Evolutionary conservation across 2,113 vertebrate genomes (phyloP).

Genomic region (Eulemur macaco): DNA sequence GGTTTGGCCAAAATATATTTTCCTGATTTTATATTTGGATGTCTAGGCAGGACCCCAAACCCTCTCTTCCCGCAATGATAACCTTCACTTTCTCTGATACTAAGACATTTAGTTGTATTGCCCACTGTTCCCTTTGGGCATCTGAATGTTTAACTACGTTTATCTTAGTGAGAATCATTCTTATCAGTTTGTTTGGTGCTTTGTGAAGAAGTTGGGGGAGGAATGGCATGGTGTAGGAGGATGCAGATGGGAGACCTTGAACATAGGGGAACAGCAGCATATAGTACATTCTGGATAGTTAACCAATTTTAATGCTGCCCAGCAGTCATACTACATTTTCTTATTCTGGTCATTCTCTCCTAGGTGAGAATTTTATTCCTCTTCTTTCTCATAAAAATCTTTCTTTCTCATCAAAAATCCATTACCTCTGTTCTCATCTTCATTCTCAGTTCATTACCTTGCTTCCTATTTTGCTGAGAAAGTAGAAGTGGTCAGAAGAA

Average conservation of each 20-base stretch:
- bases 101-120: neutral
- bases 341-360: neutral
- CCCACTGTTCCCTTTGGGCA: neutral
- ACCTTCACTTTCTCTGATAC: neutral
- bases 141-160: neutral
- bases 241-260: neutral
- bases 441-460: neutral
- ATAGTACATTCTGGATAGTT: neutral
- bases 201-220: neutral
- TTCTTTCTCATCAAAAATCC: neutral
- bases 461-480: neutral
- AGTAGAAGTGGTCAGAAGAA: neutral
- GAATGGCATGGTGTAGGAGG: neutral
- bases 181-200: neutral
- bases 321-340: neutral
- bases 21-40: slow-evolving; percentile 24
- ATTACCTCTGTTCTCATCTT: neutral
- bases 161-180: neutral
- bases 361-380: neutral
- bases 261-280: neutral
- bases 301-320: neutral
- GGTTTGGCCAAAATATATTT: neutral
- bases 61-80: neutral
- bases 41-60: neutral
- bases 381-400: neutral